Evolutionary conservation across 1,140 invertebrate genomes (phyloP).

Genomic region (Drosophila willistoni): DNA sequence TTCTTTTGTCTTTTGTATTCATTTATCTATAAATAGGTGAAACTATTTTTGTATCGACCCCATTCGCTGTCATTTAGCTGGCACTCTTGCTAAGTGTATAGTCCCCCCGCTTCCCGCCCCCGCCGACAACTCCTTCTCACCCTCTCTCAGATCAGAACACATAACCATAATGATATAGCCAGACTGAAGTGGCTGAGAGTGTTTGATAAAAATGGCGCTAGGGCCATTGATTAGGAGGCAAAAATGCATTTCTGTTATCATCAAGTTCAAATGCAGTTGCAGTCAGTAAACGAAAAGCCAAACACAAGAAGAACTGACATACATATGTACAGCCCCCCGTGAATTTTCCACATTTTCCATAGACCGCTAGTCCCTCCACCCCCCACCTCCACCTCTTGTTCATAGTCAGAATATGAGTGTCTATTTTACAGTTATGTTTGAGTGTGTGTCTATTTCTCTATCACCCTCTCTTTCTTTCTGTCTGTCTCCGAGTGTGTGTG

Average conservation of each 20-base stretch:
- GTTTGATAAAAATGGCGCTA: slow-evolving; percentile 54
- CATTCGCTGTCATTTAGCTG: slow-evolving; percentile 29
- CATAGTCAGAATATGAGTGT: slow-evolving; percentile 29
- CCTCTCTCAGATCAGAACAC: no score
- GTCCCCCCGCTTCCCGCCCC: neutral
- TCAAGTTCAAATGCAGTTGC: slow-evolving; percentile 37
- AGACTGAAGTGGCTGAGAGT: slow-evolving; percentile 40
- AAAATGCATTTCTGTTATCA: slow-evolving; percentile 56
- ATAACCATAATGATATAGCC: neutral
- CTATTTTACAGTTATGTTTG: slow-evolving; percentile 27
- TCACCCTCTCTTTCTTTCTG: slow-evolving; percentile 9
- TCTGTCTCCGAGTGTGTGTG: slow-evolving; percentile 44
- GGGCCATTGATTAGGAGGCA: slow-evolving; percentile 57
- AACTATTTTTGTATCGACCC: slow-evolving; percentile 9
- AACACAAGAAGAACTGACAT: slow-evolving; percentile 54
- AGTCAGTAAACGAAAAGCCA: slow-evolving; percentile 25
- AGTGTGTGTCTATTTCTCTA: slow-evolving; percentile 17
- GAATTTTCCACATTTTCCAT: slow-evolving; percentile 60
- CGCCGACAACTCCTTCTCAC: neutral
- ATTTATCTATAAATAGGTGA: slow-evolving; percentile 19
- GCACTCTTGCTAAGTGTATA: slow-evolving; percentile 11
- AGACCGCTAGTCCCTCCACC: slow-evolving; percentile 20
- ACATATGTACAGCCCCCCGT: slow-evolving; percentile 29
- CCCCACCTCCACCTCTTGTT: neutral
- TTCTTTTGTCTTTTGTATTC: slow-evolving; percentile 25